A percentile compares a stretch with the other conserved stretches of the same genome.
Evolutionary conservation across 2,797 vertebrate genomes (phyloP).

Genomic region (Dryobates pubescens): DNA sequence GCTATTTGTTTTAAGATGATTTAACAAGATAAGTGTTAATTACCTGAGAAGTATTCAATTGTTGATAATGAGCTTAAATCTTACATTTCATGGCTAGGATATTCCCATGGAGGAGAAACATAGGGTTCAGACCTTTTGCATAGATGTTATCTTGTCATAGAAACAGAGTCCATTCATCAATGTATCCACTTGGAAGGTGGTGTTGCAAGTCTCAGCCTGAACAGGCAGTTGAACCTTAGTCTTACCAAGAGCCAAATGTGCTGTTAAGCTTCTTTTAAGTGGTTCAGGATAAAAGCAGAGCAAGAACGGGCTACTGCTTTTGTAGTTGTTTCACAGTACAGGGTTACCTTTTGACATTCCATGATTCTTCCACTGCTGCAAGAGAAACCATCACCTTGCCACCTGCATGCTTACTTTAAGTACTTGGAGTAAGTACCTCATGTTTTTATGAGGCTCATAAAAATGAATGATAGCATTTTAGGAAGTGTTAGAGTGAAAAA

Average conservation of each 20-base stretch:
- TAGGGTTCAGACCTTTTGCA: background rate
- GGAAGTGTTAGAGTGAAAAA: background rate
- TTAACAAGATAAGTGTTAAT: background rate
- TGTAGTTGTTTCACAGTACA: background rate
- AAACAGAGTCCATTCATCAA: background rate
- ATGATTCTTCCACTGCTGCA: background rate
- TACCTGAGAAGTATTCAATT: background rate
- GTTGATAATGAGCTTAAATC: background rate
- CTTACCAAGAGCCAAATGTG: background rate
- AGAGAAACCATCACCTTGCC: background rate
- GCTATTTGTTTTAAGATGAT: background rate
- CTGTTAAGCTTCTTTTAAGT: background rate
- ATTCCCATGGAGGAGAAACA: background rate
- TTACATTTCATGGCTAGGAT: background rate
- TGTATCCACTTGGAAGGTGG: background rate
- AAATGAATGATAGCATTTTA: background rate
- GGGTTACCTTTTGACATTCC: background rate
- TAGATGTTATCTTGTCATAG: background rate
- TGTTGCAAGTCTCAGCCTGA: background rate
- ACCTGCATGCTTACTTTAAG: background rate
- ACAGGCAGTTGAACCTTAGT: background rate
- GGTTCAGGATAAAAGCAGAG: background rate
- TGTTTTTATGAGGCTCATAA: background rate
- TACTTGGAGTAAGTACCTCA: background rate
- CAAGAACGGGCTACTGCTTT: background rate